Conservation (phyloP, 2,797 vertebrate species). For the Botia almorhae region DNA sequence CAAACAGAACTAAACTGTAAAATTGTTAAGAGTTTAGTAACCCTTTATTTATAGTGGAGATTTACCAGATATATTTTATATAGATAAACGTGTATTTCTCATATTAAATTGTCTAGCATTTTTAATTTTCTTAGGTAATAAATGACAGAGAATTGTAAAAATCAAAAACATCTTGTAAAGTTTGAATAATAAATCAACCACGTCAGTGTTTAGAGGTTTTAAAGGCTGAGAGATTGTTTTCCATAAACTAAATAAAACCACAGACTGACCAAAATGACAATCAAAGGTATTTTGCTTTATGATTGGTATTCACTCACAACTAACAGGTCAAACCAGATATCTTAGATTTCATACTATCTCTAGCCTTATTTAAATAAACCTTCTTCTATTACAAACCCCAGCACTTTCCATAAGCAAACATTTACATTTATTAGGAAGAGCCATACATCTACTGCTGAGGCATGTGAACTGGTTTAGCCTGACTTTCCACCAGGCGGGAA, state of each 20-base stretch:
- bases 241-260: background rate
- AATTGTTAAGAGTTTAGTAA: no score
- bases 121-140: no score
- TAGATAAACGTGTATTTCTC: no score
- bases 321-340: slow-evolving; percentile 1
- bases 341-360: background rate
- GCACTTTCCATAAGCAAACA: background rate
- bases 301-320: background rate
- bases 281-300: background rate
- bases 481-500: background rate
- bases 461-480: slow-evolving; percentile 1
- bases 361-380: background rate
- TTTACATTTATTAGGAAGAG: background rate
- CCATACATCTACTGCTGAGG: background rate
- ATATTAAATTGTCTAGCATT: no score
- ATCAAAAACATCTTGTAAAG: no score
- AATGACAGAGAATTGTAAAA: no score
- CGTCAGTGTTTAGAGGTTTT: background rate
- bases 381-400: background rate
- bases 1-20: no score
- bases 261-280: background rate
- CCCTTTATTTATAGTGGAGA: no score
- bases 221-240: background rate
- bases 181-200: background rate
- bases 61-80: no score